Evolutionary conservation across 1,140 invertebrate genomes (phyloP).

Genomic region (Parasteatoda tepidariorum): DNA sequence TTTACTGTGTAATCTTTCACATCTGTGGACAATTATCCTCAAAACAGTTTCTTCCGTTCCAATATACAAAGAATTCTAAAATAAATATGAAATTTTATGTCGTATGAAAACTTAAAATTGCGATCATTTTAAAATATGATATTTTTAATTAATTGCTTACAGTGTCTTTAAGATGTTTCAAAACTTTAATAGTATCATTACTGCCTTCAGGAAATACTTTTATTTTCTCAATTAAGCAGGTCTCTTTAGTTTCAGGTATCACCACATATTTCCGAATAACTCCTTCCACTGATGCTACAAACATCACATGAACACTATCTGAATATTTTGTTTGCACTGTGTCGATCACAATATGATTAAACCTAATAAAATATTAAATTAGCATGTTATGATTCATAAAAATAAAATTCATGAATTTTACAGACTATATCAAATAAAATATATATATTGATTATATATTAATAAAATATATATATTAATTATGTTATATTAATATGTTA

Average conservation of each 20-base stretch:
- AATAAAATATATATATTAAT: too few relatives aligned
- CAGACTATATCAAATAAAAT: too few relatives aligned
- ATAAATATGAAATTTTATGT: constrained; percentile 47
- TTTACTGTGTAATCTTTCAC: constrained; percentile 77
- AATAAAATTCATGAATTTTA: too few relatives aligned
- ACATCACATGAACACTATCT: constrained; percentile 77
- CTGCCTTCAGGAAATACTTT: constrained; percentile 74
- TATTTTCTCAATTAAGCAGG: constrained; percentile 89
- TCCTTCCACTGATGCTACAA: constrained; percentile 81
- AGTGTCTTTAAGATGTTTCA: constrained; percentile 85
- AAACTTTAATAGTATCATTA: constrained; percentile 73
- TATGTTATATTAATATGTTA: too few relatives aligned
- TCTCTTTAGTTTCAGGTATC: constrained; percentile 75
- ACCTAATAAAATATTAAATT: constrained; percentile 64
- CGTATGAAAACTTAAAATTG: constrained; percentile 3
- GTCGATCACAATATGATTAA: constrained; percentile 70
- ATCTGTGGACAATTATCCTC: constrained; percentile 81
- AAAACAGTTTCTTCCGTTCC: constrained; percentile 79
- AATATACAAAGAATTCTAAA: constrained; percentile 82
- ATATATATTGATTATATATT: too few relatives aligned
- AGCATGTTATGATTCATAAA: too few relatives aligned
- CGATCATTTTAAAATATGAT: background rate
- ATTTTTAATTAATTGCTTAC: constrained; percentile 69
- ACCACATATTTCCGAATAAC: constrained; percentile 85
- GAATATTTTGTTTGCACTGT: constrained; percentile 66